Evolutionary conservation across 2,113 vertebrate genomes (phyloP), one percentile per base, ranked within the genome.

Genomic region (Corythornis vintsioides): DNA sequence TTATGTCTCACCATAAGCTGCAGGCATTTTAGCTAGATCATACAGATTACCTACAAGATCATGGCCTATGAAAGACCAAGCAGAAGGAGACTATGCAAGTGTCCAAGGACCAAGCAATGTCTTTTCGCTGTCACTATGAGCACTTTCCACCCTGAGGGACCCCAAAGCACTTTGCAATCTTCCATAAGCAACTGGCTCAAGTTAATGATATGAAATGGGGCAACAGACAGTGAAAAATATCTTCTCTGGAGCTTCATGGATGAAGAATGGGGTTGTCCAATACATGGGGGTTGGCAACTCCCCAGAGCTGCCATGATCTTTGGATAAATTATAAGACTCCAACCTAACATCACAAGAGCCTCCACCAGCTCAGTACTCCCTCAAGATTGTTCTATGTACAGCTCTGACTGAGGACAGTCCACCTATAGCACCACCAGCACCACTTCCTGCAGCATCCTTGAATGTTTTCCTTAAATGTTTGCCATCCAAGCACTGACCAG

Each of bases 81-180:
- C 59, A 73, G 52, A 89, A 79, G 31, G 48, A 85, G 69, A 77
- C 75, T 67, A 74, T 0, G 3, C 2, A 11, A 60, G 45, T 20
- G 53, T 93, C 84, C 9, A 0, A 92, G 38, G 85, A 75, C 71
- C 85, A 87, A 76, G 78, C 5, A 35, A 77, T 64, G 87, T 94
- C 92, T 92, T 86, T 80, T 90, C 84, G 76, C 74, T 70, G 75
- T 90, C 70, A 92, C 90, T 79, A 82, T 0, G 29, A 92, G 81
- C 33, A 94, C 84, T 20, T 94, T 96, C 84, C 92, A 50, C 91
- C 75, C 95, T 82, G 92, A 91, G 95, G 92, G 91, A 93, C 45
- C 95, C 87, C 95, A 91, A 96, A 95, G 96, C 95, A 96, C 92
- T 96, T 93, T 96, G 95, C 91, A 83, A 94, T 93, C 89, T 91